Evolutionary conservation across 1,140 invertebrate species (phyloP).

Genomic region (Drosophila carrolli): DNA sequence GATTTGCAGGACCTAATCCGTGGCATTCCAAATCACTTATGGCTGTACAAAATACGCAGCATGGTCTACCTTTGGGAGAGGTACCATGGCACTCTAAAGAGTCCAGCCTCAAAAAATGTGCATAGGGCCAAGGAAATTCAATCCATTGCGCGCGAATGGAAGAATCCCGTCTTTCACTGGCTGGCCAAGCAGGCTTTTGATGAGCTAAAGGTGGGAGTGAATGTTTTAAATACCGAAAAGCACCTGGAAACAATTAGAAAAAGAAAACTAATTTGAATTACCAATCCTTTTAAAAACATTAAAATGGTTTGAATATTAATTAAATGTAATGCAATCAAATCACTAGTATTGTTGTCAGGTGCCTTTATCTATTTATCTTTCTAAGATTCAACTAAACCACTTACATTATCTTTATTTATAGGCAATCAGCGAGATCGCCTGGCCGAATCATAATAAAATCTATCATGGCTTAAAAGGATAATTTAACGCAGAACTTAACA

Average conservation of each 20-base stretch:
- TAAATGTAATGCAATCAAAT: no score
- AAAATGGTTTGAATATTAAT: no score
- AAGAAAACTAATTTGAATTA: no score
- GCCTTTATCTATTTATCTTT: not conserved
- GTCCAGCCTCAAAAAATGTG: not conserved
- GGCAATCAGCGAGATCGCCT: slow-evolving; percentile 49
- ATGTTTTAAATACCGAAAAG: not conserved
- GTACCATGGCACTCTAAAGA: slow-evolving; percentile 13
- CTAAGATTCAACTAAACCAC: slow-evolving; percentile 49
- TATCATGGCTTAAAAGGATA: slow-evolving; percentile 17
- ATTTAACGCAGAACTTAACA: not conserved
- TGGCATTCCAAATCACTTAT: slow-evolving; percentile 47
- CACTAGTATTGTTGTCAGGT: not conserved
- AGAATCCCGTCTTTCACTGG: slow-evolving; percentile 62
- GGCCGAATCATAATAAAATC: slow-evolving; percentile 31
- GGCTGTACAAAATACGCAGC: slow-evolving; percentile 56
- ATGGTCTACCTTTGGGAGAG: slow-evolving; percentile 55
- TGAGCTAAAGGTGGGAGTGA: slow-evolving; percentile 52
- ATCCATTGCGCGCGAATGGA: slow-evolving; percentile 20
- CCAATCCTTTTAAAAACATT: no score
- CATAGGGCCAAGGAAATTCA: not conserved
- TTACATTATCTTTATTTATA: slow-evolving; percentile 31
- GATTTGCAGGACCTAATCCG: slow-evolving; percentile 57
- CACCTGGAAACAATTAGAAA: not conserved
- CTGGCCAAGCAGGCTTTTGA: slow-evolving; percentile 60